phyloP scores from a whole-genome alignment of 2,888 invertebrate species.

The Drosophila limbata region DNA sequence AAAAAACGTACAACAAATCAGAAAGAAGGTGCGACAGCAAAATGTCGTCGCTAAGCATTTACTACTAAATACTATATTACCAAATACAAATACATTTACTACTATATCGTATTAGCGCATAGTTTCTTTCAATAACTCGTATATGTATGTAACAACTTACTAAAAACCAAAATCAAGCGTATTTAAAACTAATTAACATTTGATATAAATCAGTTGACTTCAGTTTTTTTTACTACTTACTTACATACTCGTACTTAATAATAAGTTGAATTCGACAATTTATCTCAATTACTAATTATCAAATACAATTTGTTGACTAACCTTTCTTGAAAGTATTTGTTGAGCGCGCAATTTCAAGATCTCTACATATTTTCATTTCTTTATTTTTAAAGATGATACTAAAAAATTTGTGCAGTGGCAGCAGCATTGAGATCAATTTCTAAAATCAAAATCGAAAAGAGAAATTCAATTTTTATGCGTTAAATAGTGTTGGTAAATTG shows the following conservation, averaged over 20 bases:
- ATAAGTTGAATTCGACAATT: slow-evolving; percentile 28
- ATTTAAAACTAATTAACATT: slow-evolving; percentile 50
- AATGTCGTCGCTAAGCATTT: slow-evolving; percentile 85
- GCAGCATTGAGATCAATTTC: slow-evolving; percentile 62
- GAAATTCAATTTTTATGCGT: slow-evolving; percentile 52
- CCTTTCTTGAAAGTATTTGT: slow-evolving; percentile 53
- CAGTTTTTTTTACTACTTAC: slow-evolving; percentile 21
- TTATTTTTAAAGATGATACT: slow-evolving; percentile 58
- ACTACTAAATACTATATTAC: slow-evolving; percentile 30
- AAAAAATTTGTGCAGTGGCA: slow-evolving; percentile 60
- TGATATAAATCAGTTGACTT: slow-evolving; percentile 55
- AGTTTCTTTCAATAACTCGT: slow-evolving; percentile 75
- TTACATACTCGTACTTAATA: slow-evolving; percentile 28
- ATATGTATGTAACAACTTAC: slow-evolving; percentile 61
- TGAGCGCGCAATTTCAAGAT: slow-evolving; percentile 56
- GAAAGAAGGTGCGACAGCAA: slow-evolving; percentile 86
- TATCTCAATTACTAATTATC: slow-evolving; percentile 24
- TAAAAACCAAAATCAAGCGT: slow-evolving; percentile 42
- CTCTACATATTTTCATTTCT: slow-evolving; percentile 46
- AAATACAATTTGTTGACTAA: slow-evolving; percentile 53
- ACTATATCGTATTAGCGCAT: slow-evolving; percentile 70
- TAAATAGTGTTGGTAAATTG: slow-evolving; percentile 75
- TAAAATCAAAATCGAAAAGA: slow-evolving; percentile 23
- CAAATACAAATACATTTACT: slow-evolving; percentile 27
- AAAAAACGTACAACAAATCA: slow-evolving; percentile 88